Evolutionary conservation across 2,888 invertebrate species (phyloP), one percentile per base, ranked within the genome.

Genomic region (Pristionchus japonicus): DNA sequence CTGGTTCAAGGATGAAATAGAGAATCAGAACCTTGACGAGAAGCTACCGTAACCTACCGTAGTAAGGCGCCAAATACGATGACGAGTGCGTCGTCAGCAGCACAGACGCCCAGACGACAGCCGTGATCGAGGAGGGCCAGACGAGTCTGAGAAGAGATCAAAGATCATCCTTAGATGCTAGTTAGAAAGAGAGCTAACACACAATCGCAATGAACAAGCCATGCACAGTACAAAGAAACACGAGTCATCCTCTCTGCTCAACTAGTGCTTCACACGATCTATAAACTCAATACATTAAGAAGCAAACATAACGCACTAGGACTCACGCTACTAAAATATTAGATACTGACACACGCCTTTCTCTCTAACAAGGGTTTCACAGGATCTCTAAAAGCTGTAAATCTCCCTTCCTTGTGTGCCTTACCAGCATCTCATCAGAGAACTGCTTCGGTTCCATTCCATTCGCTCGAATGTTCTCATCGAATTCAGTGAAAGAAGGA

Each of bases 401-500:
- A n/a, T n/a, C n/a, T n/a, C n/a, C n/a, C n/a, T n/a, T n/a, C n/a
- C n/a, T n/a, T n/a, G n/a, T n/a, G n/a, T n/a, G n/a, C n/a, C 86
- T 70, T 9, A 86, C 86, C 27, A 70, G 15, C 49, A 86, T 86
- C 27, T 70, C 70, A 67, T 86, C 49, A 13, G 86, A 67, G 70
- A 37, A 86, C 40, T 70, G 27, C 27, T 86, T 86, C 20, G 70
- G 47, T 34, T 47, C 34, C 43, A 86, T 47, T 31, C 34, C 27
- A 3, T 27, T 49, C 70, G 11, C 34, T 47, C 13, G 17, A n/a
- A 86, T 34, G 0, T 86, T 86, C 43, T 70, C 37, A 27, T 47
- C 47, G 70, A 86, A 70, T 49, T 49, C 27, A 86, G 86, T 70
- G 49, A 86, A 86, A 0, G 86, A 70, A n/a, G 86, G 86, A 13